A percentile compares a stretch with the other conserved stretches of the same genome.
Evolutionary conservation across 2,113 vertebrate species (phyloP).

Genomic region (Corythornis cristatus): DNA sequence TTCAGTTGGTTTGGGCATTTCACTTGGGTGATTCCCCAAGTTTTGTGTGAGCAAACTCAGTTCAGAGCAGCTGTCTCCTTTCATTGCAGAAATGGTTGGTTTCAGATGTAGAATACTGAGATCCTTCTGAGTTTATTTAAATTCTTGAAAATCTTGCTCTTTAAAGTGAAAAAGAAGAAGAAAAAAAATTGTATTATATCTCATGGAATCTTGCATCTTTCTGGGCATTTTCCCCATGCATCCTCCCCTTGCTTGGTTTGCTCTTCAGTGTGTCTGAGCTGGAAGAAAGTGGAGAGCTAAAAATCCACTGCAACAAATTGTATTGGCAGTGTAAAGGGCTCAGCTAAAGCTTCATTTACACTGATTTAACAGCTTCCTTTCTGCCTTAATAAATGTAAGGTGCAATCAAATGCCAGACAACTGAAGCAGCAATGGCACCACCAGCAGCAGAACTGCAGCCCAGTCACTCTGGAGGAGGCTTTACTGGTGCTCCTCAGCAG

Average conservation of each 20-base stretch:
- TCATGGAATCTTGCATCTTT: neutral
- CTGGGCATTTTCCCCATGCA: neutral
- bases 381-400: neutral
- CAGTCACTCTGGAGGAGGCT: neutral
- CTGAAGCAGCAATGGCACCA: neutral
- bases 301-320: neutral
- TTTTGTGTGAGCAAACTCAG: neutral
- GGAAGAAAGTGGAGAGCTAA: neutral
- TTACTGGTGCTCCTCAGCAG: neutral
- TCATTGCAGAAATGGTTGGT: neutral
- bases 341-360: neutral
- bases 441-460: neutral
- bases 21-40: slow-evolving; percentile 34
- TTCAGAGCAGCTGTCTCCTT: slow-evolving; percentile 25
- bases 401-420: neutral
- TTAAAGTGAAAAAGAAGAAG: neutral
- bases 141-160: neutral
- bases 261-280: neutral
- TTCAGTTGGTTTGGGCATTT: slow-evolving; percentile 31
- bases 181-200: fast-evolving
- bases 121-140: neutral
- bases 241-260: neutral
- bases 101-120: neutral
- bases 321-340: neutral
- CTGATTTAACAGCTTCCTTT: neutral